phyloP scores from a whole-genome alignment of 2,113 vertebrate species.

The Percopsis transmontana region DNA sequence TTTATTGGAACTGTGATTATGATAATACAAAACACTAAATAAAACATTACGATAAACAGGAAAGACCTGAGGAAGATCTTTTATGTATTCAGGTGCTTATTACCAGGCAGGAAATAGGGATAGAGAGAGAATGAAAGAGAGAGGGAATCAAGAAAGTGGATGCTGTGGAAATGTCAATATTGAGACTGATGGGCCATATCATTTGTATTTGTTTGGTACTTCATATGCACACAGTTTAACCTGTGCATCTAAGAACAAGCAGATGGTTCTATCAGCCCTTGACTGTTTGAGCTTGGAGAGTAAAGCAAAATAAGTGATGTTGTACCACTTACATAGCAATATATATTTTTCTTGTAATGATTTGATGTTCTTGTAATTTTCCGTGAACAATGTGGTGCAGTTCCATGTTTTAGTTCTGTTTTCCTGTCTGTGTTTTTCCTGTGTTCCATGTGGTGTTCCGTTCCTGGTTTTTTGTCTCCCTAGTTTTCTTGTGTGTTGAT shows the following conservation, averaged over 20 bases:
- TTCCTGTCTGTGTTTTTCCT: too few species aligned
- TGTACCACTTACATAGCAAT: too few species aligned
- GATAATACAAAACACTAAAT: slow-evolving; percentile 85
- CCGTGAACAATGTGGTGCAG: too few species aligned
- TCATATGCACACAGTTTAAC: slow-evolving; percentile 49
- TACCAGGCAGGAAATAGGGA: slow-evolving; percentile 67
- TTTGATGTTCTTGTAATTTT: too few species aligned
- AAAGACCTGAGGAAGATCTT: slow-evolving; percentile 75
- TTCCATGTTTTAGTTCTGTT: too few species aligned
- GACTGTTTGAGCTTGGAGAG: slow-evolving; percentile 10
- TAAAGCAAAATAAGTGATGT: neutral
- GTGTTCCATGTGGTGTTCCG: too few species aligned
- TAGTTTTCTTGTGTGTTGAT: too few species aligned
- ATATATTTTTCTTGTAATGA: too few species aligned
- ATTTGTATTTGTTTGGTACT: slow-evolving; percentile 60
- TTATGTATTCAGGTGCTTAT: slow-evolving; percentile 79
- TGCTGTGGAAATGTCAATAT: slow-evolving; percentile 63
- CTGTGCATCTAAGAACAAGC: slow-evolving; percentile 30
- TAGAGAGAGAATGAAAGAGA: slow-evolving; percentile 27
- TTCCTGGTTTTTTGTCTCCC: too few species aligned
- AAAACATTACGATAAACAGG: slow-evolving; percentile 84
- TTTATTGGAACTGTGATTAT: slow-evolving; percentile 84
- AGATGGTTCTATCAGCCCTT: slow-evolving; percentile 9
- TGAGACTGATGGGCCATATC: slow-evolving; percentile 54
- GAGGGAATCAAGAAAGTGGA: neutral